Base-by-base conservation (phyloP, 2,113 vertebrate genomes). In the Rhagologus leucostigma region DNA sequence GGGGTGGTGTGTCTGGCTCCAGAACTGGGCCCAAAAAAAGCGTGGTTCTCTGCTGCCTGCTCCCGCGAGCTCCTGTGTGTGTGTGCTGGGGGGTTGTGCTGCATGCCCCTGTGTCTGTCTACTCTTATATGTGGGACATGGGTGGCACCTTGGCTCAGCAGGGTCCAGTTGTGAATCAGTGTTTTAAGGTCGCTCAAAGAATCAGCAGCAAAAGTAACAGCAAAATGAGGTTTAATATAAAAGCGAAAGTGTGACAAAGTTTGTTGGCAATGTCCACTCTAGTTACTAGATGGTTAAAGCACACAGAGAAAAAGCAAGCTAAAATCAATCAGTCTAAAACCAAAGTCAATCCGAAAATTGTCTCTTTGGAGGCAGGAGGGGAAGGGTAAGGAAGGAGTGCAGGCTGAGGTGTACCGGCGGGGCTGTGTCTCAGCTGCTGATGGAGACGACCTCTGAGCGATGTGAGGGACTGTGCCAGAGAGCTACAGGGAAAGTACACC, bases 21-120 rank as follows among this genome's bases (percentile, higher is more conserved):
- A 37, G 50, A 57, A 35, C 23, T 20, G 47, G 57, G 11, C 17
- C 11, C 3, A 1, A 1, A 0, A 32, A 44, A 82, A 56, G 46
- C 29, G 1, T 4, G 20, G 11, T 23, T 75, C 23, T 65, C 15
- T 86, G 10, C 79, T 74, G 35, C 56, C 27, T 24, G 20, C 10
- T 6, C 9, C 20, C 0, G 0, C 16, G 10, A 44, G 6, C 3
- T 3, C 10, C 3, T 19, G 3, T 26, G 37, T 39, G 35, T 71
- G 14, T 8, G 17, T 8, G 16, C 16, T 13, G 7, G 20, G 26
- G 2, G 8, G 15, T 39, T 68, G 29, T 87, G 33, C 30, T 65
- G 20, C 8, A 0, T 18, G 12, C 67, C 9, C 17, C 13, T 33
- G 5, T 35, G 17, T 49, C 35, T 32, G 4, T 29, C 50, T 10